These are phyloP conservation scores for Venturia canescens DNA, from an alignment of 1,140 invertebrate species.

Conservation along the genomic window DNA sequence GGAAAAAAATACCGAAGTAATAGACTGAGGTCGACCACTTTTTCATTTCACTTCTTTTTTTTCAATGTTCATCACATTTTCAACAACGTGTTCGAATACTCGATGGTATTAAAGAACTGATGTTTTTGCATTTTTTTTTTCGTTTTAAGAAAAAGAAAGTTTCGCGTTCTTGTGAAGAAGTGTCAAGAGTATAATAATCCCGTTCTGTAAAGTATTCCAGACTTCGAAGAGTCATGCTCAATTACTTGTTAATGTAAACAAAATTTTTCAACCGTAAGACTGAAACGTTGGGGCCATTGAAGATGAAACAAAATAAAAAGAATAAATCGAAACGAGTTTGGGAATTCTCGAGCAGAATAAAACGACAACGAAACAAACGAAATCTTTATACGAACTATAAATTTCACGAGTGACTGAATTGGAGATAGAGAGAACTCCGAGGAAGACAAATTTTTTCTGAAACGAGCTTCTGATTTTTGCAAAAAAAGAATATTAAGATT, in stretches of 20 bases:
- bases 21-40: background rate
- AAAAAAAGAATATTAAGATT: background rate
- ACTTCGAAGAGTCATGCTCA: conserved; percentile 49
- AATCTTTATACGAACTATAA: background rate
- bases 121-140: background rate
- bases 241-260: conserved; percentile 51
- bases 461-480: background rate
- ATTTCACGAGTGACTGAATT: background rate
- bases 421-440: background rate
- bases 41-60: background rate
- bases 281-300: conserved; percentile 72
- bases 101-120: background rate
- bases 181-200: background rate
- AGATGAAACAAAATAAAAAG: conserved; percentile 53
- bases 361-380: conserved; percentile 47
- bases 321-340: conserved; percentile 40
- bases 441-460: background rate
- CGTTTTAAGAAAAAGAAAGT: conserved; percentile 11
- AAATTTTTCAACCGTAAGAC: conserved; percentile 69
- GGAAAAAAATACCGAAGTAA: background rate
- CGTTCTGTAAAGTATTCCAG: conserved; percentile 31
- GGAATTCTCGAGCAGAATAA: conserved; percentile 37
- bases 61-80: background rate
- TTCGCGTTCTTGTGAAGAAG: background rate
- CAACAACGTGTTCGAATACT: background rate